Percentiles rank a stretch among this genome's conserved stretches.
Evolutionary conservation across 2,113 vertebrate genomes (phyloP).

Genomic region (Myanophis thanlyinensis): DNA sequence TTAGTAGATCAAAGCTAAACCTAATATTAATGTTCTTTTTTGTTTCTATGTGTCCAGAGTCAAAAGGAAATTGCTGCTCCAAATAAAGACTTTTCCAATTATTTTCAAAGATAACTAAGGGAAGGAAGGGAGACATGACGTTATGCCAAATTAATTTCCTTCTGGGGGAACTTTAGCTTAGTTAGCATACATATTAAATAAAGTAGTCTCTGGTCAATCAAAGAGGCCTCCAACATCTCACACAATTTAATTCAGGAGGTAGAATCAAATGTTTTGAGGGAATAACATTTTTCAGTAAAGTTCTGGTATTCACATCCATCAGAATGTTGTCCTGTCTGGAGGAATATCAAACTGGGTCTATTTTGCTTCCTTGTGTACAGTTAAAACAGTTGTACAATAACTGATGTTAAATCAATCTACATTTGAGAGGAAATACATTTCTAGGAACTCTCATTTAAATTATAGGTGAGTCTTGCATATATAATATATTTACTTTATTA

Average conservation of each 20-base stretch:
- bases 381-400: neutral
- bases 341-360: constrained; percentile 21
- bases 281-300: neutral
- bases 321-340: neutral
- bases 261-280: neutral
- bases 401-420: neutral
- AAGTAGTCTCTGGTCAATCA: neutral
- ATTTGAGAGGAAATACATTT: neutral
- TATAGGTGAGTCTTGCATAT: neutral
- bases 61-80: neutral
- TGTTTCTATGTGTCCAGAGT: neutral
- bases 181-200: neutral
- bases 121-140: neutral
- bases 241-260: neutral
- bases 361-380: constrained; percentile 13
- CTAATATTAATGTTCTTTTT: neutral
- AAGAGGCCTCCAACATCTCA: neutral
- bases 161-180: neutral
- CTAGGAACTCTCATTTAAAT: neutral
- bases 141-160: neutral
- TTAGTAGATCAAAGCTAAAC: too few species aligned
- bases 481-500: neutral
- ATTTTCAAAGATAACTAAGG: neutral
- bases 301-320: neutral
- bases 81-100: neutral